Evolutionary conservation across 2,888 invertebrate genomes (phyloP).

Genomic region (Stegana nigrithorax): DNA sequence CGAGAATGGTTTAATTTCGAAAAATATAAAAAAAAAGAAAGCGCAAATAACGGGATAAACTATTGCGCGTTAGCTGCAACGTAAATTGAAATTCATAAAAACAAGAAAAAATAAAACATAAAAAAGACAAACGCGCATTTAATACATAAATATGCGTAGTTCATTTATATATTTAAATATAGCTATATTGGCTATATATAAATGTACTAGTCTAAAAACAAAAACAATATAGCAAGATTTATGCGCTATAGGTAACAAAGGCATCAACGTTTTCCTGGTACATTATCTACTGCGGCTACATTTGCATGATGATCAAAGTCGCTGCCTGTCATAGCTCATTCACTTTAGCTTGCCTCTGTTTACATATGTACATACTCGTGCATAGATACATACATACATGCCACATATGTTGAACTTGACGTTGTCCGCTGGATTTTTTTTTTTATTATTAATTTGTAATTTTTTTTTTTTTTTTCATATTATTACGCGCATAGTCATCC

Average conservation of each 20-base stretch:
- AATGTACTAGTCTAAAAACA: neutral
- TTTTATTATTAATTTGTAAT: slow-evolving; percentile 33
- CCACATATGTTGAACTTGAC: slow-evolving; percentile 63
- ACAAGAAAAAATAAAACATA: neutral
- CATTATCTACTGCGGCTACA: neutral
- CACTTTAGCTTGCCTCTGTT: slow-evolving; percentile 27
- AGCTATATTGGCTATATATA: neutral
- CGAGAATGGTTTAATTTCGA: too few relatives aligned
- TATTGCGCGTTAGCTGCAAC: neutral
- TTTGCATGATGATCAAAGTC: neutral
- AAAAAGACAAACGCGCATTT: neutral
- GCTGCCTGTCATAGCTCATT: neutral
- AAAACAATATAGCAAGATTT: neutral
- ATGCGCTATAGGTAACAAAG: neutral
- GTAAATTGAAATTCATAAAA: neutral
- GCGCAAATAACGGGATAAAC: neutral
- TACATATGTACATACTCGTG: too few relatives aligned
- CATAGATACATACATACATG: too few relatives aligned
- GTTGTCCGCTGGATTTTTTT: slow-evolving; percentile 56
- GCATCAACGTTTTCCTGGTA: neutral
- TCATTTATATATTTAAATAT: too few relatives aligned
- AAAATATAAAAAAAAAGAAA: neutral
- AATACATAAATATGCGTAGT: neutral
- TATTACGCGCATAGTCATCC: too few relatives aligned
- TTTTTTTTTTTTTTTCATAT: slow-evolving; percentile 23